Evolutionary conservation across 2,888 invertebrate genomes (phyloP).

Genomic region (Dryococelus australis): DNA sequence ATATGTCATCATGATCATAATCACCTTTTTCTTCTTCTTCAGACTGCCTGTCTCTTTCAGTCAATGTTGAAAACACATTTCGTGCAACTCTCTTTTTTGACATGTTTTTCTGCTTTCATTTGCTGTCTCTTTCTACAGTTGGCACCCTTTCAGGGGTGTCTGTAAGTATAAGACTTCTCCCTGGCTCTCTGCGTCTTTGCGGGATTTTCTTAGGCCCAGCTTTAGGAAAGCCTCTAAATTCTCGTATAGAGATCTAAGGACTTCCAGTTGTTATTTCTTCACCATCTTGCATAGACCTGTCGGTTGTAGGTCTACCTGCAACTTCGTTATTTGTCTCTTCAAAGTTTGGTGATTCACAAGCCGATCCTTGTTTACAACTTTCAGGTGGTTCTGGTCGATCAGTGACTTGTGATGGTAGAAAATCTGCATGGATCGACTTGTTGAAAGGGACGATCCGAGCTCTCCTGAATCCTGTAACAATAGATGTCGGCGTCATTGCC

Average conservation of each 20-base stretch:
- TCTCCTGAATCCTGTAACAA: not conserved
- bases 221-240: constrained; percentile 16
- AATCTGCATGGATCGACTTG: not conserved
- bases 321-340: no score
- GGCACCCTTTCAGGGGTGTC: not conserved
- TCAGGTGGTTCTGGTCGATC: not conserved
- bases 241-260: not conserved
- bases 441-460: not conserved
- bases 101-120: not conserved
- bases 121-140: not conserved
- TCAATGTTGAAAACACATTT: not conserved
- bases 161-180: not conserved
- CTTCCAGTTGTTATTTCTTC: not conserved
- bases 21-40: no score
- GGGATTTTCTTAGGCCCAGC: not conserved
- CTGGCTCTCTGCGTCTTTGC: not conserved
- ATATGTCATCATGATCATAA: not conserved
- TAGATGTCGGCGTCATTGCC: not conserved
- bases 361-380: no score
- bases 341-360: no score
- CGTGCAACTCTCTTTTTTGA: not conserved
- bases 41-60: not conserved
- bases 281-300: not conserved
- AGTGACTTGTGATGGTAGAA: not conserved
- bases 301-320: not conserved